Base-by-base conservation (phyloP, 2,797 vertebrate species). In the Enteromius thamalakanensis region DNA sequence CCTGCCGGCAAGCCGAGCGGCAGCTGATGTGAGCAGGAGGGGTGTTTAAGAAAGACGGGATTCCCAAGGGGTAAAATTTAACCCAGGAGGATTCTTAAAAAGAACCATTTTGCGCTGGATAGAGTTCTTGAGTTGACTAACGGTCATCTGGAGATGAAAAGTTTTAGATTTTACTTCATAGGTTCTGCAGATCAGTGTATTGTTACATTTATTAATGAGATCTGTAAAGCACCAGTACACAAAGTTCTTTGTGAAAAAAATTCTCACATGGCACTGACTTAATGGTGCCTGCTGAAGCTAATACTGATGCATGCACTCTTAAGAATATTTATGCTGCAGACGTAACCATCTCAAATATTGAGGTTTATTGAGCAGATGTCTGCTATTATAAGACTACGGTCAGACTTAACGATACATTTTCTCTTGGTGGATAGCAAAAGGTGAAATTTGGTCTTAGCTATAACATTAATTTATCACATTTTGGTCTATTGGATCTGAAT, bases 1-100 rank as follows among this genome's bases (percentile, higher is more conserved):
- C 51, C 49, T 58, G 32, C 76, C 58, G 67, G 23, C 26, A 76
- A 76, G 47, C 70, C 4, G 42, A 51, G 29, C 37, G 45, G 55
- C 17, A 29, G 58, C 67, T 77, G 58, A 47, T 45, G n/a, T 9
- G 49, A 82, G 72, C 32, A 29, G 17, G 37, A 71, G 67, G 23
- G 21, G 47, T 11, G 47, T 53, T 78, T 78, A 65, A n/a, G 76
- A 78, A 47, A 65, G 76, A 19, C 17, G 21, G 15, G 17, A 32
- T 74, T 53, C 71, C 58, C 40, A 8, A 34, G 26, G 19, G 42
- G 32, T 26, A 1, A 23, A 81, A 67, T 40, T 65, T 19, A 32
- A 26, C 47, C 53, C 23, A 0, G 8, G 29, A 55, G 11, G 19
- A 68, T 47, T 79, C 47, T 23, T 37, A 37, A 55, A 68, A 6